Percentiles rank a stretch among this genome's conserved stretches.
These are phyloP conservation scores for Tetragnatha montana DNA, from an alignment of 2,888 invertebrate genomes.

Conservation along the genomic window DNA sequence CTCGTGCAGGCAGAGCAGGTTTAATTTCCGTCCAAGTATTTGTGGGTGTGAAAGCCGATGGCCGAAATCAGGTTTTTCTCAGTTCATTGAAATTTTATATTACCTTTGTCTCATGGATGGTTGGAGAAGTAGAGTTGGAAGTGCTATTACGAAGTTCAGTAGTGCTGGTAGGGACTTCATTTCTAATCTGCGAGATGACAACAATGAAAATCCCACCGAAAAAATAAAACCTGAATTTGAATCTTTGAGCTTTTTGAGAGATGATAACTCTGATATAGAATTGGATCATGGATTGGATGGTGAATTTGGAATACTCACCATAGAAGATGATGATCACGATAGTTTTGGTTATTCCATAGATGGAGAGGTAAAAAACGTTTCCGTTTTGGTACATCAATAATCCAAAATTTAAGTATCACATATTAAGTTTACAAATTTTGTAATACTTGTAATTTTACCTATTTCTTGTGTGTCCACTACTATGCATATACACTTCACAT, in stretches of 20 bases:
- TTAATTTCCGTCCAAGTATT: background rate
- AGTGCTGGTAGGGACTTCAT: slow-evolving; percentile 49
- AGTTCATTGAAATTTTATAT: background rate
- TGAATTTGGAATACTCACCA: slow-evolving; percentile 68
- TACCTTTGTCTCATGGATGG: slow-evolving; percentile 34
- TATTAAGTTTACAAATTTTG: background rate
- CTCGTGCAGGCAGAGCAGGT: background rate
- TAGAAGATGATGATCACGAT: slow-evolving; percentile 62
- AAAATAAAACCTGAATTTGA: slow-evolving; percentile 57
- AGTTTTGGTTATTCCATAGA: slow-evolving; percentile 45
- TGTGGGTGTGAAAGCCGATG: slow-evolving; percentile 9
- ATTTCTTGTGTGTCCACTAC: background rate
- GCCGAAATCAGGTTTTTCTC: background rate
- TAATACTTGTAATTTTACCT: background rate
- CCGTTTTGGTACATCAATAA: background rate
- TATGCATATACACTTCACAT: background rate
- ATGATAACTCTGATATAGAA: slow-evolving; percentile 57
- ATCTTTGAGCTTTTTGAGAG: slow-evolving; percentile 51
- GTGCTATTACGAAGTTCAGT: slow-evolving; percentile 56
- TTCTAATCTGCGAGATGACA: slow-evolving; percentile 47
- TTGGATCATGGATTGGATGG: slow-evolving; percentile 51
- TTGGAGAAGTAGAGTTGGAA: slow-evolving; percentile 63
- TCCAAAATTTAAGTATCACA: background rate
- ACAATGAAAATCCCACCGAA: slow-evolving; percentile 24
- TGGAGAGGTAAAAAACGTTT: slow-evolving; percentile 46